Conservation (phyloP, 2,797 vertebrate genomes). For the Melanotaenia maccullochi region DNA sequence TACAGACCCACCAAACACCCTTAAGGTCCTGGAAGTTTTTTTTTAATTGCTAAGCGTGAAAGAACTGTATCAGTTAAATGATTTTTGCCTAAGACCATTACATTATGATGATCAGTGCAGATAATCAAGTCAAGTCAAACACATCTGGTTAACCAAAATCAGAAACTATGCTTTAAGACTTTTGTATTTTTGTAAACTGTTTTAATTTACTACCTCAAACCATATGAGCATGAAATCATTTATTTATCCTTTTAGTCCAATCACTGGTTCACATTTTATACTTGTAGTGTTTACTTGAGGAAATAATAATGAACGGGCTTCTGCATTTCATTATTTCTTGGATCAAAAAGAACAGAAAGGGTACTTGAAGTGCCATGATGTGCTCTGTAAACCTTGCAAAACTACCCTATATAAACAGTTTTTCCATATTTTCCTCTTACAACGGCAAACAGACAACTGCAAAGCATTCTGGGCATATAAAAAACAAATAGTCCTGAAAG, state of each 20-base stretch:
- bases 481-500: neutral
- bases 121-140: slow-evolving; percentile 16
- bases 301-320: neutral
- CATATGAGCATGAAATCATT: no score
- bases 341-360: neutral
- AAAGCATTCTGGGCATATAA: neutral
- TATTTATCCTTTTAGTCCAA: no score
- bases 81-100: neutral
- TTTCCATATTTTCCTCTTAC: neutral
- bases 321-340: neutral
- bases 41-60: neutral
- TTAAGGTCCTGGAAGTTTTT: neutral
- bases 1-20: slow-evolving; percentile 10
- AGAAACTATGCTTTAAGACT: neutral
- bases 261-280: neutral
- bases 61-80: neutral
- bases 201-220: slow-evolving; percentile 1
- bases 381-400: neutral
- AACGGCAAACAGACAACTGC: neutral
- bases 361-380: neutral
- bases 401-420: neutral
- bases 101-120: slow-evolving; percentile 6
- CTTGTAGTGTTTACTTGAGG: neutral
- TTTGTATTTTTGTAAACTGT: neutral
- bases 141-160: slow-evolving; percentile 8